A percentile compares a stretch with the other conserved stretches of the same genome.
Evolutionary conservation across 2,888 invertebrate species (phyloP).

Genomic region (Morpho helenor): DNA sequence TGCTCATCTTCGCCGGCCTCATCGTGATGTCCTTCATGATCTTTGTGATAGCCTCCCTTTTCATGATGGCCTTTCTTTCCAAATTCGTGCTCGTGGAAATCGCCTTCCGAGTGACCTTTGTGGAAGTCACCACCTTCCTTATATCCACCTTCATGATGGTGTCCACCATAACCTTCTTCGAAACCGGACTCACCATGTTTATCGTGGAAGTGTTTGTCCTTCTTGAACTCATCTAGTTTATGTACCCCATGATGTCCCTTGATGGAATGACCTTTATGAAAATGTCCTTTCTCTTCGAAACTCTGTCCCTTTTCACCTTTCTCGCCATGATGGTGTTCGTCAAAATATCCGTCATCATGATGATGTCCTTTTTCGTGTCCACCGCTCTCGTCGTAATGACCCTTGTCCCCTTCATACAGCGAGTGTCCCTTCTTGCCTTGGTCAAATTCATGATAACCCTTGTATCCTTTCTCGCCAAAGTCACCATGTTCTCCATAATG

Average conservation of each 20-base stretch:
- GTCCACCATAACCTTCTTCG: conserved; percentile 88
- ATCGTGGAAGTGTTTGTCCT: conserved; percentile 92
- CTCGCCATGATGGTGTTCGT: conserved; percentile 81
- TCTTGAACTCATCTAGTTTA: conserved; percentile 91
- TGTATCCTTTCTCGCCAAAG: conserved; percentile 84
- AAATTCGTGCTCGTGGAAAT: conserved; percentile 86
- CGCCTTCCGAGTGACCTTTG: conserved; percentile 87
- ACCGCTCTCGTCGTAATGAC: conserved; percentile 79
- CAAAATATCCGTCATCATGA: conserved; percentile 82
- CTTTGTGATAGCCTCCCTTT: conserved; percentile 87
- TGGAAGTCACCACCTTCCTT: conserved; percentile 90
- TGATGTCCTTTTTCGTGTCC: conserved; percentile 82
- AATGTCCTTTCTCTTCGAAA: conserved; percentile 81
- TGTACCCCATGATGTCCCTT: conserved; percentile 92
- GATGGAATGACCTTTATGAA: conserved; percentile 90
- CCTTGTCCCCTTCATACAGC: conserved; percentile 81
- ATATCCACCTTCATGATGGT: conserved; percentile 86
- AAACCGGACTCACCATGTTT: conserved; percentile 90
- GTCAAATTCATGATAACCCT: conserved; percentile 81
- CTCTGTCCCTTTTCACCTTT: conserved; percentile 81
- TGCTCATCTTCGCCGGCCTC: conserved; percentile 87
- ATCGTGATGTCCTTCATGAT: conserved; percentile 87
- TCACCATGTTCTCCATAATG: conserved; percentile 82
- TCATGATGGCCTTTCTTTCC: conserved; percentile 89
- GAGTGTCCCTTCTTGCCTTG: conserved; percentile 86